Evolutionary conservation across 2,888 invertebrate genomes (phyloP), one percentile per base, ranked within the genome.

Genomic region (Acanthosepion lycidas): DNA sequence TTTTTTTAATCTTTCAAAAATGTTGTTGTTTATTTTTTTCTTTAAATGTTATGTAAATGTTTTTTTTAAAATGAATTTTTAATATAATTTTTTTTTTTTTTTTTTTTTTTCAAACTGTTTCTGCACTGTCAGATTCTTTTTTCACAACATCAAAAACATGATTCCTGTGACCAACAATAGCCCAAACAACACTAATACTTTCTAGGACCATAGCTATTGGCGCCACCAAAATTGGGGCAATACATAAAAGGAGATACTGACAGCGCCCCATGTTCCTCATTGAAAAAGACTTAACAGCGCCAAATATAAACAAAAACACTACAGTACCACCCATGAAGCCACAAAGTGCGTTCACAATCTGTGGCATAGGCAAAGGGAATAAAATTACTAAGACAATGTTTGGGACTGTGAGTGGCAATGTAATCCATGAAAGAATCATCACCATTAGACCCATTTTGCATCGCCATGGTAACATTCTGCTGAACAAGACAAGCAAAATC

Each of bases 201-300:
- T 96, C 96, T 6, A 96, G 92, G 53, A 95, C 95, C 9, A 95
- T 95, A 18, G 95, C 95, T 91, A 96, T 23, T 28, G 96, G 96
- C 55, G 95, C 95, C 33, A 95, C 93, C n/a, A 94, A 94, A 42
- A 96, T 92, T 5, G 95, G 95, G 4, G 95, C 95, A 15, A 96
- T 91, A 28, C 95, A 64, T n/a, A 96, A 91, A 5, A 95, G 55
- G n/a, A 94, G 92, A 91, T 95, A 95, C 28, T 91, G 95, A 59
- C 95, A 91, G 28, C 95, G 93, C 55, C 95, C 95, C 64, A 95
- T 95, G 94, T 95, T 95, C 94, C 95, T 94, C 53, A 95, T 92
- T 94, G 95, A 95, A 94, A 96, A 95, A 49, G 96, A 96, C 92
- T 95, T 95, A 15, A 96, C 95, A n/a, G 95, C 95, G 4, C 96